Evolutionary conservation across 2,113 vertebrate species (phyloP).

Genomic region (Spizaetus ornatus): DNA sequence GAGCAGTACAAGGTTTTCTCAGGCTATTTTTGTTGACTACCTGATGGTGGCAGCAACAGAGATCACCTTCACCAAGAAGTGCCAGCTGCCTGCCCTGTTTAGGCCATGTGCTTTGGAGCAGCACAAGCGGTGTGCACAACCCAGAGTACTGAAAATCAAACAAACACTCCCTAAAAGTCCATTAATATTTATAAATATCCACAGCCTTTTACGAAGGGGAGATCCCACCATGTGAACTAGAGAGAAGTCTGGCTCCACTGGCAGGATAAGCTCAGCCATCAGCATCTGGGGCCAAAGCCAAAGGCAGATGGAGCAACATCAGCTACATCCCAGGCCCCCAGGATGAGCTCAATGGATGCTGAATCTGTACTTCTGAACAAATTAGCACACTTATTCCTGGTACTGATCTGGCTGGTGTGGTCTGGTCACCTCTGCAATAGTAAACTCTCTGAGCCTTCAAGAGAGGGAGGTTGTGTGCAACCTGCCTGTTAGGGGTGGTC

Average conservation of each 20-base stretch:
- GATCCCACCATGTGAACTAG: not conserved
- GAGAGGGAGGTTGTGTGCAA: not conserved
- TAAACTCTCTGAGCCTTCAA: not conserved
- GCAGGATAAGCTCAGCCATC: not conserved
- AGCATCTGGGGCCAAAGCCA: not conserved
- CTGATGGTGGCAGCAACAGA: not conserved
- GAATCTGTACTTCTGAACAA: not conserved
- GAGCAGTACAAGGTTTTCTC: not conserved
- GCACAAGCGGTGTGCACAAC: rapidly evolving
- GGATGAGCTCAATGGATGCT: not conserved
- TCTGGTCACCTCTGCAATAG: not conserved
- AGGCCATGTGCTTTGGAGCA: not conserved
- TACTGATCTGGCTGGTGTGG: not conserved
- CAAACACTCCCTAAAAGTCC: not conserved
- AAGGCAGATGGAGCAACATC: not conserved
- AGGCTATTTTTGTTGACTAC: not conserved
- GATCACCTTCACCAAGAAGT: not conserved
- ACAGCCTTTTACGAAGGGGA: not conserved
- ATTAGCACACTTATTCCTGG: not conserved
- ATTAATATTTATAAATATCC: not conserved
- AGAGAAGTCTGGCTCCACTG: not conserved
- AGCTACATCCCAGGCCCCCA: not conserved
- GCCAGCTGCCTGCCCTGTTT: not conserved
- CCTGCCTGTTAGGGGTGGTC: not conserved
- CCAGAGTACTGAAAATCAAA: not conserved